Percentiles rank a stretch among this genome's conserved stretches.
Conservation (phyloP, 2,113 vertebrate genomes). For the Calcarius ornatus region DNA sequence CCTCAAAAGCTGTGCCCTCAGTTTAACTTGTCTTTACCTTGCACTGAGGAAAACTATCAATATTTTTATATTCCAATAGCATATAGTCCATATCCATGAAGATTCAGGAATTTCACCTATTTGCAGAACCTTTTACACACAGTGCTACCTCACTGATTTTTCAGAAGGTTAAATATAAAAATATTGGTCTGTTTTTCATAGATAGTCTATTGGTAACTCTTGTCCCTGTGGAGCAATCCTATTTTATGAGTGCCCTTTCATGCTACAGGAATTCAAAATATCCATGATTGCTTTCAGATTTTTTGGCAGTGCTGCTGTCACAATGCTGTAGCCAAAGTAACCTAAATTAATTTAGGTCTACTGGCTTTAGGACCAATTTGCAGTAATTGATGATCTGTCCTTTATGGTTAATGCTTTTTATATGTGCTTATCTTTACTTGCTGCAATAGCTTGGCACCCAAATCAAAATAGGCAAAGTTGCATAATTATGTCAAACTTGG, state of each 20-base stretch:
- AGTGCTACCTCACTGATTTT: background rate
- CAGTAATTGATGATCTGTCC: background rate
- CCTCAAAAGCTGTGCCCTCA: background rate
- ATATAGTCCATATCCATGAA: background rate
- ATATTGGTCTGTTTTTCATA: background rate
- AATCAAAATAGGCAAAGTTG: background rate
- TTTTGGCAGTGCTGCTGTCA: background rate
- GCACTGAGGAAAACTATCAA: background rate
- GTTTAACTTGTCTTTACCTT: background rate
- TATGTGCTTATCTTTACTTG: background rate
- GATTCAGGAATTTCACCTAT: background rate
- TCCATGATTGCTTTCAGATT: background rate
- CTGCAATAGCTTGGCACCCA: background rate
- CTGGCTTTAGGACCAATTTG: background rate
- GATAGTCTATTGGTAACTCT: background rate
- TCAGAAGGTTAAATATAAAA: background rate
- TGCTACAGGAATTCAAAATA: background rate
- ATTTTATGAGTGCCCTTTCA: background rate
- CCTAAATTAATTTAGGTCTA: slow-evolving; percentile 7
- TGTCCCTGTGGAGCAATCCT: background rate
- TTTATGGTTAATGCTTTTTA: background rate
- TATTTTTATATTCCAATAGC: background rate
- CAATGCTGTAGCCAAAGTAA: background rate
- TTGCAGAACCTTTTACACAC: background rate
- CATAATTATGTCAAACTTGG: background rate